Evolutionary conservation across 2,797 vertebrate species (phyloP).

Genomic region (Hipposideros larvatus): DNA sequence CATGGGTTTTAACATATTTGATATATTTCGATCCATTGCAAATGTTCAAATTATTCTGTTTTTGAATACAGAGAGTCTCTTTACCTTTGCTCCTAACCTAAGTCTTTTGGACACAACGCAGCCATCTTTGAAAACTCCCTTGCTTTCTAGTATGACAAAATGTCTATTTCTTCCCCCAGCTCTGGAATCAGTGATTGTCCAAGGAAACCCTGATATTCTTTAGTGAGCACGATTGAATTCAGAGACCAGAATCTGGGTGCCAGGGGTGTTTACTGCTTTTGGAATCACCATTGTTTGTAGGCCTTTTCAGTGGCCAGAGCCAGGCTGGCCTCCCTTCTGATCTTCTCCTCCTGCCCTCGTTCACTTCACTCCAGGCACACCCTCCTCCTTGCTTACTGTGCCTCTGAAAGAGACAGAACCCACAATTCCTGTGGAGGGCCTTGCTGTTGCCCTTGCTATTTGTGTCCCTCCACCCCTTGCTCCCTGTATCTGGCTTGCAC

Average conservation of each 20-base stretch:
- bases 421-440: neutral
- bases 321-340: neutral
- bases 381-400: neutral
- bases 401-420: neutral
- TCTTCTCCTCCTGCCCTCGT: neutral
- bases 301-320: neutral
- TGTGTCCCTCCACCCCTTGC: too few species aligned
- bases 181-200: neutral
- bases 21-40: constrained; percentile 70
- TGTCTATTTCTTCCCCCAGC: constrained; percentile 18
- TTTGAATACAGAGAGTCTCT: constrained; percentile 42
- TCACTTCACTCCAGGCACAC: too few species aligned
- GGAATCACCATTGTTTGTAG: neutral
- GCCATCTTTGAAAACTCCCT: neutral
- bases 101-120: neutral
- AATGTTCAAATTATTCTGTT: constrained; percentile 61
- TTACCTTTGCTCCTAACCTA: constrained; percentile 50
- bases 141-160: neutral
- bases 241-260: neutral
- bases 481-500: too few species aligned
- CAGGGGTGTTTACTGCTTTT: neutral
- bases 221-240: neutral
- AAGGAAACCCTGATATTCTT: neutral
- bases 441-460: neutral
- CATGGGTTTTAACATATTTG: constrained; percentile 76